A percentile compares a stretch with the other conserved stretches of the same genome.
Evolutionary conservation across 2,888 invertebrate genomes (phyloP).

Genomic region (Lasius fuliginosus): DNA sequence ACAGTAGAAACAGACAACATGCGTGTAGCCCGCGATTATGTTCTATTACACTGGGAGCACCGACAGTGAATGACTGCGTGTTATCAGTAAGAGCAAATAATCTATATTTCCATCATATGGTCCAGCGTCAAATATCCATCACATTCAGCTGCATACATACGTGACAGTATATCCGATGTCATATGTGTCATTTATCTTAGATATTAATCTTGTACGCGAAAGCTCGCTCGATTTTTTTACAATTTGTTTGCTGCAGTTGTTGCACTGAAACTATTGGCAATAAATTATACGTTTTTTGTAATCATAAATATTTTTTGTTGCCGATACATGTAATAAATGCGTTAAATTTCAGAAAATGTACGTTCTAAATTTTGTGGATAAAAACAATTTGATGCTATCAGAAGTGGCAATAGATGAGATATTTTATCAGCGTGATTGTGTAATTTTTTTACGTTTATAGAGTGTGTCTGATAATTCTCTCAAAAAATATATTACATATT

Average conservation of each 20-base stretch:
- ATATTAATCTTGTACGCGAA: slow-evolving; percentile 29
- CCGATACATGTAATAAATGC: slow-evolving; percentile 11
- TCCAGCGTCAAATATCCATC: slow-evolving; percentile 26
- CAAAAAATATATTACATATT: slow-evolving; percentile 6
- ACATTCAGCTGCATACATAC: not conserved
- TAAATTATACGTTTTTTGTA: slow-evolving; percentile 22
- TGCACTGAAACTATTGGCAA: not conserved
- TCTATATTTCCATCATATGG: slow-evolving; percentile 23
- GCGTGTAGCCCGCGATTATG: not conserved
- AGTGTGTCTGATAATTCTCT: not conserved
- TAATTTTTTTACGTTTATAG: not conserved
- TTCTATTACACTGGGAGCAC: not conserved
- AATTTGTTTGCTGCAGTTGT: not conserved
- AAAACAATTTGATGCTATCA: slow-evolving; percentile 18
- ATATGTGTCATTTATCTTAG: slow-evolving; percentile 22
- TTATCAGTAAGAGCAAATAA: slow-evolving; percentile 44
- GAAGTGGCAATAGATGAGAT: slow-evolving; percentile 6
- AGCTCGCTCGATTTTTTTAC: not conserved
- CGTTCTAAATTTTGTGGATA: not conserved
- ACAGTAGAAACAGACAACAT: slow-evolving; percentile 8
- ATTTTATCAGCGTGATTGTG: slow-evolving; percentile 7
- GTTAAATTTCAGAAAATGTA: slow-evolving; percentile 6
- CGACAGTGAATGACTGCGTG: slow-evolving; percentile 25
- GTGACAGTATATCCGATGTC: slow-evolving; percentile 3
- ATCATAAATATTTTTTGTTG: slow-evolving; percentile 35